Evolutionary conservation across 1,140 invertebrate species (phyloP).

Genomic region (Elymnias hypermnestra): DNA sequence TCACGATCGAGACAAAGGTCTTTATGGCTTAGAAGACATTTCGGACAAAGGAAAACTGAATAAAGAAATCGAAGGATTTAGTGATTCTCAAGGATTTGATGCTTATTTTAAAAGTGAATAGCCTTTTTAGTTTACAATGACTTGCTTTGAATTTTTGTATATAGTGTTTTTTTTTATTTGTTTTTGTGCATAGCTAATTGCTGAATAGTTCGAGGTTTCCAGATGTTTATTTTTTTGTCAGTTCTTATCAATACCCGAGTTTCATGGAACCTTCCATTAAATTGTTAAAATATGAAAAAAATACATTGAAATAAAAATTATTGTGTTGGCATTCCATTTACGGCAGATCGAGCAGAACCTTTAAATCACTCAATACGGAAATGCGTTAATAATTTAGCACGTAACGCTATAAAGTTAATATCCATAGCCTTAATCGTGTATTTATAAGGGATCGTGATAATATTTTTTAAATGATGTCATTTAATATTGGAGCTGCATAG

Average conservation of each 20-base stretch:
- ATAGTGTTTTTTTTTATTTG: not conserved
- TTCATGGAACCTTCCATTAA: not conserved
- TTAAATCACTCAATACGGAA: slow-evolving; percentile 14
- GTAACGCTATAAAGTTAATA: slow-evolving; percentile 15
- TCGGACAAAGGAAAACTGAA: slow-evolving; percentile 71
- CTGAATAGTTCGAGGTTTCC: not conserved
- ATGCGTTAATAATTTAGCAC: slow-evolving; percentile 12
- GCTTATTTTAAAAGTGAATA: slow-evolving; percentile 55
- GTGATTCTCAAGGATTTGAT: slow-evolving; percentile 67
- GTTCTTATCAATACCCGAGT: not conserved
- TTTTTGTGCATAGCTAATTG: not conserved
- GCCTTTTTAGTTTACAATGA: no score
- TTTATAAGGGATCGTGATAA: slow-evolving; percentile 7
- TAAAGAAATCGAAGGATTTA: slow-evolving; percentile 63
- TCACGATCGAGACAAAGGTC: slow-evolving; percentile 60
- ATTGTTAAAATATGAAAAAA: no score
- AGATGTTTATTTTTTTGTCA: not conserved
- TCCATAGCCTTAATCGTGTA: slow-evolving; percentile 9
- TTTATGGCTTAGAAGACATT: slow-evolving; percentile 70
- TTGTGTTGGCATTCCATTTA: no score
- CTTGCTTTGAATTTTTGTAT: not conserved
- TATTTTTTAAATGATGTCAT: not conserved
- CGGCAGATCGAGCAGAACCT: not conserved
- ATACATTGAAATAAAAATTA: no score
- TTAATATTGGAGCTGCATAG: not conserved